Evolutionary conservation across 2,888 invertebrate species (phyloP).

Genomic region (Fabriciana adippe): DNA sequence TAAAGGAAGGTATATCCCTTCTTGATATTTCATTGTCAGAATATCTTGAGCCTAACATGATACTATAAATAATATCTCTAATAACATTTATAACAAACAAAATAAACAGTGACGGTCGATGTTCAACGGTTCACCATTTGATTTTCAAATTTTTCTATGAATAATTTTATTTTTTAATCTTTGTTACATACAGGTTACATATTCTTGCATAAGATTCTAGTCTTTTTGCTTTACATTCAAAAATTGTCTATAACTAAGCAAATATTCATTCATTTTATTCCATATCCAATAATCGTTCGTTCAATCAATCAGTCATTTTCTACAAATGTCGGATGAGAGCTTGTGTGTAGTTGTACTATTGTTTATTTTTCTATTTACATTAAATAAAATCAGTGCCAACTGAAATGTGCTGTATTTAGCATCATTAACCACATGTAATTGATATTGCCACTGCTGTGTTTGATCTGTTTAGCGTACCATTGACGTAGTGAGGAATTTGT

Average conservation of each 20-base stretch:
- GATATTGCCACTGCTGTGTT: slow-evolving; percentile 36
- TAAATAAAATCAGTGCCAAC: slow-evolving; percentile 45
- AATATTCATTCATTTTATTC: slow-evolving; percentile 14
- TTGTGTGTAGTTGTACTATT: slow-evolving; percentile 61
- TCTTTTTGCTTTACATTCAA: background rate
- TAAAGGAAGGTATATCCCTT: slow-evolving; percentile 74
- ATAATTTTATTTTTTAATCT: slow-evolving; percentile 11
- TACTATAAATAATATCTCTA: slow-evolving; percentile 13
- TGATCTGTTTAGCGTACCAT: slow-evolving; percentile 46
- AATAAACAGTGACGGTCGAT: slow-evolving; percentile 28
- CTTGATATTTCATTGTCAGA: slow-evolving; percentile 58
- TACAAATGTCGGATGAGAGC: slow-evolving; percentile 64
- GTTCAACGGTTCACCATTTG: slow-evolving; percentile 31
- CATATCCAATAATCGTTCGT: slow-evolving; percentile 16
- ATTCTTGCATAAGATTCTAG: background rate
- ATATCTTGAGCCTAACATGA: slow-evolving; percentile 56
- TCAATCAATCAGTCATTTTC: slow-evolving; percentile 54
- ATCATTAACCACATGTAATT: slow-evolving; percentile 39
- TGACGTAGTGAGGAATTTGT: slow-evolving; percentile 63
- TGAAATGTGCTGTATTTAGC: slow-evolving; percentile 49
- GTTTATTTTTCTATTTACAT: slow-evolving; percentile 66
- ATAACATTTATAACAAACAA: slow-evolving; percentile 26
- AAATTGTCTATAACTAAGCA: background rate
- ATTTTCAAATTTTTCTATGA: slow-evolving; percentile 28
- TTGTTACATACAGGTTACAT: background rate